Base-by-base conservation (phyloP, 2,888 invertebrate species). In the Nomada fucata region DNA sequence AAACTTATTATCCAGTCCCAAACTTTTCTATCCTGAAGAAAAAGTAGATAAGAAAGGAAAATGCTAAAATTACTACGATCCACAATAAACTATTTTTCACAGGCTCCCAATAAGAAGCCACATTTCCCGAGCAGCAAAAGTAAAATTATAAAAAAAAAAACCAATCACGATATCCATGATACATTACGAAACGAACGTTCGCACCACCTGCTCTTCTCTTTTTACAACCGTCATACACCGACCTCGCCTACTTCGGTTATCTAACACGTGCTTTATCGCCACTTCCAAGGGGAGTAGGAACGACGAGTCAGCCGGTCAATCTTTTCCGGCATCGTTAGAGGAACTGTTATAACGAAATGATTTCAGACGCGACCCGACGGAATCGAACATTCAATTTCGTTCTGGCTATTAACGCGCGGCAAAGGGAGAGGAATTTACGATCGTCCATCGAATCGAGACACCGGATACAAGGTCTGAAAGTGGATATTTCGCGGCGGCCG, bases 401-500 rank as follows among this genome's bases (percentile, higher is more conserved):
- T 18, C 5, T 15, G 47, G 47, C 70, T 60, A 61, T 78, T 78
- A 78, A 65, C 61, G 64, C 9, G 15, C 7, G 18, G 69, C n/a
- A 10, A 47, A 63, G 29, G 60, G 18, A 36, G n/a, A 69, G 4
- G 50, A 65, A 57, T 70, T 74, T 79, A 71, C 61, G 79, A 79
- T 23, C 42, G 71, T 71, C 65, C 60, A 61, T 79, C 53, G 71
- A 42, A 67, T 60, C 79, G 44, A 7, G 61, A 23, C 29, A 71
- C 53, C 61, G 44, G 0, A 53, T 26, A 61, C 65, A 57, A 29
- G 60, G 47, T 55, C 63, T 52, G 71, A 23, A 82, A 76, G 82
- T 71, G 82, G 77, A 82, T 74, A 77, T 77, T 83, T 61, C 69
- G 70, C 36, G 70, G 67, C 64, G 64, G 76, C 42, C 72, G 60